Base-by-base conservation (phyloP, 2,888 invertebrate genomes). In the Willowsia nigromaculata region DNA sequence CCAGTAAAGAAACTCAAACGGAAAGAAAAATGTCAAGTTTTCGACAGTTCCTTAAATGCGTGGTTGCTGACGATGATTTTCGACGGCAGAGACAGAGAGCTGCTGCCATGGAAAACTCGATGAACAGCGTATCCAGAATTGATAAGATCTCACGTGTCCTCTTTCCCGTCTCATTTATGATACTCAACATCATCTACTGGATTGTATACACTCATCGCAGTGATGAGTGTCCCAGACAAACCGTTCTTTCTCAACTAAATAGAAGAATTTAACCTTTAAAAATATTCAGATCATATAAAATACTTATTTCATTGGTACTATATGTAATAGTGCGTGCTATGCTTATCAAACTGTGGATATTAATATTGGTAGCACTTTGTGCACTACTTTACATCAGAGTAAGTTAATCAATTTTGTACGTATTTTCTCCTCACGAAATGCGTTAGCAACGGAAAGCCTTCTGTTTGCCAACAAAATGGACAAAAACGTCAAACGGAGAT, bases 101-200 rank as follows among this genome's bases (percentile, higher is more conserved):
- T 0, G 96, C 94, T 1, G 82, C 78, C 7, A 25, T 76, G 30
- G 94, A 94, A 74, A 95, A 96, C 47, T 91, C 91, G 18, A 96
- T 97, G 93, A 98, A 98, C 94, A 97, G 97, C 94, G 97, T 98
- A 6, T 97, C 97, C 0, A 95, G 96, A 93, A 98, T 98, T 93
- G 97, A 98, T 94, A 95, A 96, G 92, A 87, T 89, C 37, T 86
- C 89, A 1, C 76, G 87, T 27, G 74, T 91, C 56, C 87, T 94
- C 1, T 94, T 94, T 91, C 98, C 98, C 1, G 96, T 97, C 13
- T 97, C 97, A 0, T 98, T 98, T 93, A 96, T 96, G 0, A 94
- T 97, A 0, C 96, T 98, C 91, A 98, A 98, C 94, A 94, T 98
- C 82, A 96, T 97, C 93, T 99, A 99, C 94, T 99, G 98, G 98